These are phyloP conservation scores for Cryptosula pallasiana DNA, from an alignment of 2,888 invertebrate genomes.

Conservation along the genomic window DNA sequence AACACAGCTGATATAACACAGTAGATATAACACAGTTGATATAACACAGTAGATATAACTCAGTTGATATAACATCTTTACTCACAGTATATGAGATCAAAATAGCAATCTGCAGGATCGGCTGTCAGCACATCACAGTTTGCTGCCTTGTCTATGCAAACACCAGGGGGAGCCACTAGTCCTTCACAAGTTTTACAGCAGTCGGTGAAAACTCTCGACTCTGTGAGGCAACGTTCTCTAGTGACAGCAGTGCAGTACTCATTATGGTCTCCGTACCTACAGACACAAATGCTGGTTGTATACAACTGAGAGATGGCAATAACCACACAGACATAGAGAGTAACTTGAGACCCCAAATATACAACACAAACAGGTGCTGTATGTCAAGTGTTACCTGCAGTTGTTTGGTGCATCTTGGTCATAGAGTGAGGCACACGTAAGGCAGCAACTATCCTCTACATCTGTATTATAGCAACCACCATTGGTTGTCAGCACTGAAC, in stretches of 20 bases:
- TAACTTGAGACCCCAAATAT: no score
- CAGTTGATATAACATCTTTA: no score
- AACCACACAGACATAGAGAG: no score
- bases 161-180: constrained; percentile 15
- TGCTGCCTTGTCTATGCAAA: not conserved
- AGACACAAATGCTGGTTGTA: not conserved
- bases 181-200: constrained; percentile 20
- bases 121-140: not conserved
- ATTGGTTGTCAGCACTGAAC: not conserved
- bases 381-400: constrained; percentile 22
- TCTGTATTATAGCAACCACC: not conserved
- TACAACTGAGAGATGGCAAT: not conserved
- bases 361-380: no score
- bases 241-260: not conserved
- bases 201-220: constrained; percentile 5
- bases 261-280: not conserved
- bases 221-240: constrained; percentile 4
- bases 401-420: not conserved
- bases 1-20: no score
- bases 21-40: no score
- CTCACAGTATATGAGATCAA: constrained; percentile 2
- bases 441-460: not conserved
- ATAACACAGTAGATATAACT: no score
- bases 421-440: not conserved
- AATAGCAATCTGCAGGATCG: not conserved